Evolutionary conservation across 2,888 invertebrate species (phyloP), one percentile per base, ranked within the genome.

Genomic region (Sepiola atlantica): DNA sequence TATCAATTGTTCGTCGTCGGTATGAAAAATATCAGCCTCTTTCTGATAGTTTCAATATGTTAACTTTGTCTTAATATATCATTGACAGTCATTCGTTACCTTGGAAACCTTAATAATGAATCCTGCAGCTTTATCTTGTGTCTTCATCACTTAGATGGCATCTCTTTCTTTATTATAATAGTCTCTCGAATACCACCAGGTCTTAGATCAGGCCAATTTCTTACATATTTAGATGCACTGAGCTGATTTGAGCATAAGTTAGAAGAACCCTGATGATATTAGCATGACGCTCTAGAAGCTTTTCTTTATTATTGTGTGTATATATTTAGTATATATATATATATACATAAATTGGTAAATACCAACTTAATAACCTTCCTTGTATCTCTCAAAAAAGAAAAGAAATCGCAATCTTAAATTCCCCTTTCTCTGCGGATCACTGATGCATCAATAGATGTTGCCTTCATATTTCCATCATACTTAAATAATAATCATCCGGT

Each of bases 391-490:
- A 77, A 32, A 32, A 32, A 32, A 77, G 77, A 61, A 61, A 61
- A 77, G 32, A 77, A 77, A 77, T 77, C 77, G 77, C 77, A 77
- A 77, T 77, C 77, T 77, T 77, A 77, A 77, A 77, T 77, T 77
- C 77, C 77, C 77, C 77, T 77, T 77, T 77, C 77, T 77, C 77
- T 77, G 77, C 77, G 77, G 18, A n/a, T 77, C n/a, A 77, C 77
- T 77, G 77, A 77, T 32, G 77, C 21, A n/a, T 77, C 77, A 77
- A 77, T 32, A 77, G 77, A 77, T 77, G n/a, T 77, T 77, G 77
- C n/a, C 77, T 77, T 77, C 77, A 16, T 77, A n/a, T 77, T n/a
- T 77, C n/a, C n/a, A 18, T 77, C 77, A 77, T 77, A 77, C n/a
- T 77, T 77, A 14, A 77, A 45, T 45, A 77, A 77, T 77, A 77